phyloP scores from a whole-genome alignment of 64 coral and sea anemone genomes.

The Catalaphyllia jardinei region DNA sequence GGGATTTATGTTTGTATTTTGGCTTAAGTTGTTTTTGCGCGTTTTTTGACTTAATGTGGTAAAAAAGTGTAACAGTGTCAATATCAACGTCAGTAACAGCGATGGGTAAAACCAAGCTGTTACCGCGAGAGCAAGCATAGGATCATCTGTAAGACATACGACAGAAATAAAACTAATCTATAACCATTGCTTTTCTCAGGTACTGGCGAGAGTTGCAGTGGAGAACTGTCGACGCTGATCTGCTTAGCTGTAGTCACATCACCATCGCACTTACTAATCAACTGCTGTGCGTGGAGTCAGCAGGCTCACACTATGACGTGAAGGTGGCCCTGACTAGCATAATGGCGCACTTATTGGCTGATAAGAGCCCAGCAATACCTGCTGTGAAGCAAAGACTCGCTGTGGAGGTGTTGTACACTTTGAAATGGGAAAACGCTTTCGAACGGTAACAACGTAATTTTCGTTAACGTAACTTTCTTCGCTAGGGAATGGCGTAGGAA shows the following conservation, averaged over 20 bases:
- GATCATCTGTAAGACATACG: background rate
- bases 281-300: conserved; percentile 53
- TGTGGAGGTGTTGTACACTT: conserved; percentile 55
- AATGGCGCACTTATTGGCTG: conserved; percentile 58
- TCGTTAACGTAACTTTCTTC: too few relatives aligned
- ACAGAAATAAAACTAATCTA: background rate
- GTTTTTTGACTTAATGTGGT: too few relatives aligned
- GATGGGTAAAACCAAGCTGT: too few relatives aligned
- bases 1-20: too few relatives aligned
- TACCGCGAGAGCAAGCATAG: too few relatives aligned
- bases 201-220: conserved; percentile 61
- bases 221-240: conserved; percentile 60
- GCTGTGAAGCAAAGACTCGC: conserved; percentile 23
- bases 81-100: too few relatives aligned
- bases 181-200: background rate
- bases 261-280: conserved; percentile 36
- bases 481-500: too few relatives aligned
- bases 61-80: too few relatives aligned
- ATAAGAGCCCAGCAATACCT: conserved; percentile 24
- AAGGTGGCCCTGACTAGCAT: conserved; percentile 63
- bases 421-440: conserved; percentile 81
- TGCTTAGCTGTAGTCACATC: conserved; percentile 55
- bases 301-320: conserved; percentile 79
- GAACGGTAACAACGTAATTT: conserved; percentile 58
- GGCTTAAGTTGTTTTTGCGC: too few relatives aligned